These are phyloP conservation scores for Hydrochoerus hydrochaeris DNA, from an alignment of 2,113 vertebrate genomes.

Conservation along the genomic window DNA sequence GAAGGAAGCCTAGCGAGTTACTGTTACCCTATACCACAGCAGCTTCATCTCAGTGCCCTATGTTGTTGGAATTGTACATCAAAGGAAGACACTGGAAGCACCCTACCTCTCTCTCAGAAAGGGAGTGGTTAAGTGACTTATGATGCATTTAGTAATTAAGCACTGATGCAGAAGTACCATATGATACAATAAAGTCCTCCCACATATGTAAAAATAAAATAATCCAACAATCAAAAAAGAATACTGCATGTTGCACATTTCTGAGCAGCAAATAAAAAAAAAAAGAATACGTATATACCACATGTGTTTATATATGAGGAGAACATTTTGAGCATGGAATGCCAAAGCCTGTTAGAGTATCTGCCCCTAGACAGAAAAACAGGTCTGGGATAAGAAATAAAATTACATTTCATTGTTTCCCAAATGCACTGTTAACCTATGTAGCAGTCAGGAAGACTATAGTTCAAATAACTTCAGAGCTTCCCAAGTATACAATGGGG, in stretches of 20 bases:
- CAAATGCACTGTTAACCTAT: background rate
- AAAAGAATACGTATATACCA: background rate
- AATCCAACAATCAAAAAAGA: background rate
- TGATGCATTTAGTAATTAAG: background rate
- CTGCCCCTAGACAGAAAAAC: background rate
- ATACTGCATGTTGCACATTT: background rate
- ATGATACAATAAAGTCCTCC: background rate
- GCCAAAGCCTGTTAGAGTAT: background rate
- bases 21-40: background rate
- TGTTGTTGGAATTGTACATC: background rate
- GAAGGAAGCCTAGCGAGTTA: conserved; percentile 5
- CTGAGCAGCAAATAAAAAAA: background rate
- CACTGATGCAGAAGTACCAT: background rate
- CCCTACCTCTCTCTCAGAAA: background rate
- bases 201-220: background rate
- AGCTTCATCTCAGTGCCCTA: background rate
- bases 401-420: background rate
- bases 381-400: background rate
- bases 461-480: background rate
- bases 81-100: background rate
- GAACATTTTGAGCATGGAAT: background rate
- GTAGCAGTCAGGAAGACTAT: background rate
- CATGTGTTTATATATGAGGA: background rate
- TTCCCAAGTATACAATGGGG: background rate
- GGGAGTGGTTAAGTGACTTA: background rate